Evolutionary conservation across 2,888 invertebrate species (phyloP), one percentile per base, ranked within the genome.

Genomic region (Drosophila pseudotalamancana): DNA sequence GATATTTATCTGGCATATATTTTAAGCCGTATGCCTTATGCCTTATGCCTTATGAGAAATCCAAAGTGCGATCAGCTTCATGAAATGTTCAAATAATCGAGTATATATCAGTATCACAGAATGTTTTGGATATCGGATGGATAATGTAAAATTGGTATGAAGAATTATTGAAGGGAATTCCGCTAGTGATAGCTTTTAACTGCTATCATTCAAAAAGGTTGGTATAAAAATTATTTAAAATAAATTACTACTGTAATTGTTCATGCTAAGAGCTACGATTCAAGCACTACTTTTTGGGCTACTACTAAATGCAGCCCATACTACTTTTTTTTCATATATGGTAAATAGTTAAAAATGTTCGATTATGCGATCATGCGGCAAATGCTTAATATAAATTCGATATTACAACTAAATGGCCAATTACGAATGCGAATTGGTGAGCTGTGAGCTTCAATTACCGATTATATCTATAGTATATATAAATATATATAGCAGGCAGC

Each of bases 361-460:
- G 40, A 48, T 51, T 25, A 56, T 43, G 48, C 18, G 48, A 48
- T 43, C 72, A 73, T 73, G 72, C 72, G 64, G 31, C 78, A 61
- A 70, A 75, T 75, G 77, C 75, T 82, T 77, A 78, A 72, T 65
- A 14, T 65, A 74, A 45, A 42, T 61, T 63, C 66, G 73, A 78
- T 60, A 64, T 63, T 69, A 72, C 19, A 59, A 46, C 63, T 78
- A 82, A 77, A 85, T 86, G 80, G 85, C 82, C 82, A 85, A 66
- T 74, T 65, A 67, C 75, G 66, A 69, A 78, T 83, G 78, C 63
- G 67, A 56, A 76, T 75, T 79, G 75, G 66, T 73, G 53, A n/a
- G 46, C 46, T 50, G 45, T 45, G 37, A 45, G 63, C 49, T 45
- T 60, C 56, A 66, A 63, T 46, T 48, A 72, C 72, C 72, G 49